Base-by-base conservation (phyloP, 2,113 vertebrate genomes). In the Verasper variegatus region DNA sequence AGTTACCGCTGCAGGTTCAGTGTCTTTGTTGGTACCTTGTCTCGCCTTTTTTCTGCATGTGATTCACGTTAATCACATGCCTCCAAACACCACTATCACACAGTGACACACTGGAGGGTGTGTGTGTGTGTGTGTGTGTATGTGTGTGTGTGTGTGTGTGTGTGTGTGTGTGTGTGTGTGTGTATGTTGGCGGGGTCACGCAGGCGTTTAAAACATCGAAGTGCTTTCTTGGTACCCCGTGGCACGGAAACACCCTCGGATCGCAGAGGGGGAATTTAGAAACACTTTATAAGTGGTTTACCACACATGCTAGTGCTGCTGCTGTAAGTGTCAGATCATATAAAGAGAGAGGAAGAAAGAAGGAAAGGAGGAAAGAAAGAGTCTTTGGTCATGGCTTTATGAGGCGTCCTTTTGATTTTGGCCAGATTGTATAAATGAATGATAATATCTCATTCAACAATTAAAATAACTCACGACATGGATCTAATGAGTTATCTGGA, bases 261-360 rank as follows among this genome's bases (percentile, higher is more conserved):
- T 70, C 66, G 52, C 76, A 64, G 49, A 75, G 76, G 61, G 78
- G 61, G 37, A 75, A 58, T 71, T 86, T 71, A 81, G 75, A 79
- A 88, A 83, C 78, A 84, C 78, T 86, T 87, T 23, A 69, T 80
- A 85, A 80, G 78, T 78, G 86, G 83, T 87, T 91, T 68, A 83
- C 58, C 81, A 77, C 83, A 84, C 75, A 89, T 74, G 76, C 62
- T 47, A 76, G 54, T 11, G 37, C 60, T 83, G 42, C 54, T 75
- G 27, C 17, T 54, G 51, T 54, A 54, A 55, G 71, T 63, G 65
- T 70, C 54, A n/a, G 54, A 37, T 65, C 61, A 52, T 6, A 21
- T 49, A 15, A 14, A 52, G 2, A 9, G 13, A 58, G n/a, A 15
- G 12, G 18, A 18, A 26, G 51, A 47, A 6, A 47, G 31, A 37